Evolutionary conservation across 2,113 vertebrate species (phyloP), one percentile per base, ranked within the genome.

Genomic region (Halichoeres trimaculatus): DNA sequence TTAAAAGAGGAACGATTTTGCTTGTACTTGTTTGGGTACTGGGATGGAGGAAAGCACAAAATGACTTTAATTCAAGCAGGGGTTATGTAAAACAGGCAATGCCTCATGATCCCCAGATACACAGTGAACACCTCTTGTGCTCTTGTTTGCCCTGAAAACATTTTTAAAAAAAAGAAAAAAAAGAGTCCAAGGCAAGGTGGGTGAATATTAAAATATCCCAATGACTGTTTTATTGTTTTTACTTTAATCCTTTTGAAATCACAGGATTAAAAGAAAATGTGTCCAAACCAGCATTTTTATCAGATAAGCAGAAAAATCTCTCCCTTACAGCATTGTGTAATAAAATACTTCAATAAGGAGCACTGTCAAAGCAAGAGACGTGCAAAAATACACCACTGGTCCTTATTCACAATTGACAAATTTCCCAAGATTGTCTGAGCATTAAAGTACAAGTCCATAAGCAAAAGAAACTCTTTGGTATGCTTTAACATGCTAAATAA

Each of bases 241-340:
- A 58, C 35, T 69, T 62, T 76, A 71, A 53, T 85, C 38, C 20
- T 43, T 41, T 52, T 69, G 3, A 74, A 85, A 81, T 62, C 70
- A 80, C 71, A 90, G 62, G 63, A 62, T 75, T 74, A 57, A 41
- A 74, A 35, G 69, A 30, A 30, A 41, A 58, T 38, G 43, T 58
- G 51, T 77, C 69, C 45, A 54, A 83, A 72, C 83, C 88, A 86
- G 82, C 81, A 84, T 79, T 85, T 82, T 62, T 16, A 74, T 78
- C 72, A 76, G 65, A 66, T 62, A 63, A 80, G 24, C 45, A 47
- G 5, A 80, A 73, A 14, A 19, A 48, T 56, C 16, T 85, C 76
- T 83, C 78, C 77, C 72, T 81, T 84, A 80, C 83, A 91, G 83
- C 86, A 92, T 82, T 22, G 48, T 65, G 61, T 73, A 74, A 74